Evolutionary conservation across 2,113 vertebrate genomes (phyloP).

Genomic region (Tiliqua scincoides): DNA sequence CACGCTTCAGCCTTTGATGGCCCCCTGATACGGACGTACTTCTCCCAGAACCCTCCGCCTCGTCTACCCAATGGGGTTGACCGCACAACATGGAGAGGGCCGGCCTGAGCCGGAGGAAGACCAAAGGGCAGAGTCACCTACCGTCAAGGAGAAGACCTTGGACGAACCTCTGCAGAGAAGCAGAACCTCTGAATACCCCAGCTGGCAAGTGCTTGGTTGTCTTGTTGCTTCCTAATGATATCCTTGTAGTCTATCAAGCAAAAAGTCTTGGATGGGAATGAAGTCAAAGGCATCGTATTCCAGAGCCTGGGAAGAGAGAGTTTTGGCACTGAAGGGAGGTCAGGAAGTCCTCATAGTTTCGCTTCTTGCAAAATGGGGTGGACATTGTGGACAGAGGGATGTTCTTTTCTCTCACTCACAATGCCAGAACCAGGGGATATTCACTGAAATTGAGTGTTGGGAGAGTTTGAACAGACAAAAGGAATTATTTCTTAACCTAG

Average conservation of each 20-base stretch:
- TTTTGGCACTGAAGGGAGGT: too few relatives aligned
- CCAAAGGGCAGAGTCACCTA: conserved; percentile 58
- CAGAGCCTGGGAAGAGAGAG: too few relatives aligned
- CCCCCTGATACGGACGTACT: conserved; percentile 68
- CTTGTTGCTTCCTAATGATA: background rate
- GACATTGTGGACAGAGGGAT: too few relatives aligned
- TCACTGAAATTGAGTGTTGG: too few relatives aligned
- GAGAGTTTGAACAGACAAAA: too few relatives aligned
- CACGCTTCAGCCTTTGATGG: conserved; percentile 56
- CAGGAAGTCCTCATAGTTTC: too few relatives aligned
- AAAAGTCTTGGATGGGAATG: background rate
- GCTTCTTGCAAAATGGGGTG: too few relatives aligned
- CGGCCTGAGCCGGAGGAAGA: conserved; percentile 71
- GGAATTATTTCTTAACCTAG: too few relatives aligned
- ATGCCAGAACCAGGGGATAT: too few relatives aligned
- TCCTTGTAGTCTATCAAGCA: accelerated
- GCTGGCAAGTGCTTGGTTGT: conserved; percentile 74
- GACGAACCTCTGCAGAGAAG: conserved; percentile 51
- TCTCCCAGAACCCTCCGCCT: conserved; percentile 32
- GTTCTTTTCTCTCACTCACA: too few relatives aligned
- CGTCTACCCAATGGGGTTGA: conserved; percentile 75
- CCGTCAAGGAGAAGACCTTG: conserved; percentile 60
- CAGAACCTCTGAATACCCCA: conserved; percentile 68
- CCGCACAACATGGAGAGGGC: conserved; percentile 71
- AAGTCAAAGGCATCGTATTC: background rate